Evolutionary conservation across 2,797 vertebrate species (phyloP).

Genomic region (Xenops minutus): DNA sequence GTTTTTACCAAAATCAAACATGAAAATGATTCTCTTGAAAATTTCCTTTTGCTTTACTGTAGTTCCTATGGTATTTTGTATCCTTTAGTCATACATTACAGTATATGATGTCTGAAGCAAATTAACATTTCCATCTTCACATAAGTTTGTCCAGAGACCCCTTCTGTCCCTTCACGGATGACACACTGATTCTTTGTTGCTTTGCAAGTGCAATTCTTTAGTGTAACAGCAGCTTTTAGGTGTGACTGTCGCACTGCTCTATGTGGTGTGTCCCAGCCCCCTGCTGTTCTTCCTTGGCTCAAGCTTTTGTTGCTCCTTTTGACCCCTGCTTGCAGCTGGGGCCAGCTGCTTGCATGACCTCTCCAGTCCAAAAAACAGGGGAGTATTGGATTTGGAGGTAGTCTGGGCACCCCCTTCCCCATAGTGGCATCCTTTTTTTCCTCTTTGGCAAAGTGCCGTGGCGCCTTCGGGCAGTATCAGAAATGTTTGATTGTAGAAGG

Average conservation of each 20-base stretch:
- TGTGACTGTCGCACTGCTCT: background rate
- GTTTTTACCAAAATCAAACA: background rate
- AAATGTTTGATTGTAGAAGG: background rate
- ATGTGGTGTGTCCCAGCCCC: background rate
- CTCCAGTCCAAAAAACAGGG: background rate
- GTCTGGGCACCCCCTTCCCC: background rate
- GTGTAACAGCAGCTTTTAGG: background rate
- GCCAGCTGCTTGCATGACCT: background rate
- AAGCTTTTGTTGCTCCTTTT: background rate
- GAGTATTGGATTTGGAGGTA: background rate
- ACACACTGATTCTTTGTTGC: background rate
- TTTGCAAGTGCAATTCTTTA: background rate
- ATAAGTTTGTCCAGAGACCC: background rate
- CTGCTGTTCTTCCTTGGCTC: background rate
- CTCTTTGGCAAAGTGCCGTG: background rate
- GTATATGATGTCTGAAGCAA: background rate
- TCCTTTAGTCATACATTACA: background rate
- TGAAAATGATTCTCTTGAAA: background rate
- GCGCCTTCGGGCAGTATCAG: fast-evolving
- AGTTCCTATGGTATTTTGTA: background rate
- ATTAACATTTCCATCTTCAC: background rate
- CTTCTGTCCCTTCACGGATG: background rate
- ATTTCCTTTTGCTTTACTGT: background rate
- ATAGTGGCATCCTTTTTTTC: background rate
- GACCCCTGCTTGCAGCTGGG: background rate